These are phyloP conservation scores for Hippotragus niger DNA, from an alignment of 2,113 vertebrate genomes.

Conservation along the genomic window DNA sequence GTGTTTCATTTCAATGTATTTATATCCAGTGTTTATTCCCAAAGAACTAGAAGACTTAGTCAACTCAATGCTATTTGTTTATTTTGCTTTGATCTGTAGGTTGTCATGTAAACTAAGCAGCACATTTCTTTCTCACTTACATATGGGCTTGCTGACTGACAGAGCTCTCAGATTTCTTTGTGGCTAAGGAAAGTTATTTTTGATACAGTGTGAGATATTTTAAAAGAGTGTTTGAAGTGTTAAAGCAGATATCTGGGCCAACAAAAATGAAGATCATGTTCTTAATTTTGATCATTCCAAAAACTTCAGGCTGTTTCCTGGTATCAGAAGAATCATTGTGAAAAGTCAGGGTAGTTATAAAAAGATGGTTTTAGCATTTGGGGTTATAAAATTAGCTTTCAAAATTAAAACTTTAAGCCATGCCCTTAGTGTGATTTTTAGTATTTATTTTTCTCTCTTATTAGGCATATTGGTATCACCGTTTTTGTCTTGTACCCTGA, in stretches of 20 bases:
- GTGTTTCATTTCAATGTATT: slow-evolving; percentile 44
- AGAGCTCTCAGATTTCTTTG: slow-evolving; percentile 72
- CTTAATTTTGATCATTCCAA: slow-evolving; percentile 63
- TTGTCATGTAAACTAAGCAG: slow-evolving; percentile 69
- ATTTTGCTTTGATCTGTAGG: slow-evolving; percentile 53
- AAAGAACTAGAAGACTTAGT: not conserved
- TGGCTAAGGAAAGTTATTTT: slow-evolving; percentile 75
- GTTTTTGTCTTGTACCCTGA: not conserved
- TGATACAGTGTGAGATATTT: slow-evolving; percentile 77
- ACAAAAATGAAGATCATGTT: slow-evolving; percentile 64
- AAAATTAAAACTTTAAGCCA: not conserved
- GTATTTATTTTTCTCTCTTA: not conserved
- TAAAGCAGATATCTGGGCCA: slow-evolving; percentile 68
- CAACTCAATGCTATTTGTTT: slow-evolving; percentile 48
- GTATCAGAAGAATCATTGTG: slow-evolving; percentile 54
- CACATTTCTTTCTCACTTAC: slow-evolving; percentile 69
- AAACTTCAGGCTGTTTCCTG: slow-evolving; percentile 53
- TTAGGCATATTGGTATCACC: not conserved
- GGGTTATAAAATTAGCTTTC: not conserved
- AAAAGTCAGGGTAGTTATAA: not conserved
- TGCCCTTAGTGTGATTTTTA: not conserved
- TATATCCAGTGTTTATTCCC: slow-evolving; percentile 37
- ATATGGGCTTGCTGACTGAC: slow-evolving; percentile 65
- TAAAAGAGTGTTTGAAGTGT: slow-evolving; percentile 77
- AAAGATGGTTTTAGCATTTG: not conserved